Percentiles rank a stretch among this genome's conserved stretches.
These are phyloP conservation scores for Ornithoptera alexandrae DNA, from an alignment of 2,888 invertebrate genomes.

Conservation along the genomic window DNA sequence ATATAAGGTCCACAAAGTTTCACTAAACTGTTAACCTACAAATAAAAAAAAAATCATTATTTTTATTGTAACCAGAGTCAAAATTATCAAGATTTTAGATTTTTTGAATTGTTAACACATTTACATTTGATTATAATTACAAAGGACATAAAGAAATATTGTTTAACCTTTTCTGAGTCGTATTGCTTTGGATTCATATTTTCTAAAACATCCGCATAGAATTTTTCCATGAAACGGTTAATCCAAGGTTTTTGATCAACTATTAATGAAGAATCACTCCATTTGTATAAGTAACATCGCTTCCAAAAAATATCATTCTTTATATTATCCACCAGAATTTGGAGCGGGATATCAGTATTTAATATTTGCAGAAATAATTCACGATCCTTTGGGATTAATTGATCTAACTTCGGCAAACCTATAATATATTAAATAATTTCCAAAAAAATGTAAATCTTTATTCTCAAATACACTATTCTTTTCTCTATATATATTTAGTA, in stretches of 20 bases:
- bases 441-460: neutral
- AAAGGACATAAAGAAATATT: neutral
- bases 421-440: conserved; percentile 5
- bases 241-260: conserved; percentile 61
- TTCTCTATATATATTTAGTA: too few relatives aligned
- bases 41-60: conserved; percentile 1
- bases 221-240: conserved; percentile 67
- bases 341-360: conserved; percentile 61
- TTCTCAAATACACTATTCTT: neutral
- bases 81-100: neutral
- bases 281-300: conserved; percentile 63
- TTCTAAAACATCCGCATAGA: conserved; percentile 71
- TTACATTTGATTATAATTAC: neutral
- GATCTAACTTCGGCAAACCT: conserved; percentile 62
- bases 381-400: conserved; percentile 64
- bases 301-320: conserved; percentile 75
- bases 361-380: conserved; percentile 67
- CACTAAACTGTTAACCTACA: conserved; percentile 62
- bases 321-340: conserved; percentile 69
- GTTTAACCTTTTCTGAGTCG: conserved; percentile 70
- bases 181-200: conserved; percentile 71
- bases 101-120: neutral
- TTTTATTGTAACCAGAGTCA: neutral
- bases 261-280: conserved; percentile 53
- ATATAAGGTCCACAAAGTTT: conserved; percentile 71